Conservation (phyloP, 2,888 invertebrate species). For the Apoda limacodes region DNA sequence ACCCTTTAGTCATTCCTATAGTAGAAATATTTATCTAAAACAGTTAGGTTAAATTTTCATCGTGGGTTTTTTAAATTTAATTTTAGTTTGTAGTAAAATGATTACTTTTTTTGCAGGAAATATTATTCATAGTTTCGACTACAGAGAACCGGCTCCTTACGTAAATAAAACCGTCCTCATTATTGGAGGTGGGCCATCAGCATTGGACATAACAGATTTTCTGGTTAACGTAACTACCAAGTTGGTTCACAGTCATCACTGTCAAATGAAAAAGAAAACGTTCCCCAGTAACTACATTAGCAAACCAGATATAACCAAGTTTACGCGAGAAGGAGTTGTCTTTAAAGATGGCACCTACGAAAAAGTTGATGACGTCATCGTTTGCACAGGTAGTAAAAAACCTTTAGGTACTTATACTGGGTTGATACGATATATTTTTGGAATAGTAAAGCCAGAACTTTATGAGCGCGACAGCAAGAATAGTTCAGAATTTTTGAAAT, state of each 20-base stretch:
- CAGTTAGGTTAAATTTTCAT: too few species aligned
- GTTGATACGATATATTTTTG: too few species aligned
- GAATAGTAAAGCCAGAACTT: too few species aligned
- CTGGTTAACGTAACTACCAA: slow-evolving; percentile 57
- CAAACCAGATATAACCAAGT: slow-evolving; percentile 63
- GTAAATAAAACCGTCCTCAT: slow-evolving; percentile 70
- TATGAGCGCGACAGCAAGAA: too few species aligned
- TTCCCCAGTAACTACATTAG: slow-evolving; percentile 61
- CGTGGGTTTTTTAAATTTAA: too few species aligned
- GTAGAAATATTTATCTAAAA: too few species aligned
- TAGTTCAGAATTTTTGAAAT: too few species aligned
- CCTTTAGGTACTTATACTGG: too few species aligned
- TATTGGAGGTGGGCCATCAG: slow-evolving; percentile 81
- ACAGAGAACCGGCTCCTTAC: slow-evolving; percentile 73
- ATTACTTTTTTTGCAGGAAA: slow-evolving; percentile 69
- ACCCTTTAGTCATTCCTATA: too few species aligned
- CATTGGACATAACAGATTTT: slow-evolving; percentile 78
- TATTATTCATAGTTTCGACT: slow-evolving; percentile 79
- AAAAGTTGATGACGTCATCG: slow-evolving; percentile 73
- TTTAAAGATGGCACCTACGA: slow-evolving; percentile 73
- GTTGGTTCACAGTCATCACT: slow-evolving; percentile 68
- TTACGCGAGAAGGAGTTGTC: slow-evolving; percentile 57
- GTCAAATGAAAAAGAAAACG: slow-evolving; percentile 50
- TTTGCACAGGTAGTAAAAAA: slow-evolving; percentile 77
- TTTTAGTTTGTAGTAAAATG: too few species aligned